These are phyloP conservation scores for Trichechus manatus DNA, from an alignment of 2,113 vertebrate genomes.

Conservation along the genomic window DNA sequence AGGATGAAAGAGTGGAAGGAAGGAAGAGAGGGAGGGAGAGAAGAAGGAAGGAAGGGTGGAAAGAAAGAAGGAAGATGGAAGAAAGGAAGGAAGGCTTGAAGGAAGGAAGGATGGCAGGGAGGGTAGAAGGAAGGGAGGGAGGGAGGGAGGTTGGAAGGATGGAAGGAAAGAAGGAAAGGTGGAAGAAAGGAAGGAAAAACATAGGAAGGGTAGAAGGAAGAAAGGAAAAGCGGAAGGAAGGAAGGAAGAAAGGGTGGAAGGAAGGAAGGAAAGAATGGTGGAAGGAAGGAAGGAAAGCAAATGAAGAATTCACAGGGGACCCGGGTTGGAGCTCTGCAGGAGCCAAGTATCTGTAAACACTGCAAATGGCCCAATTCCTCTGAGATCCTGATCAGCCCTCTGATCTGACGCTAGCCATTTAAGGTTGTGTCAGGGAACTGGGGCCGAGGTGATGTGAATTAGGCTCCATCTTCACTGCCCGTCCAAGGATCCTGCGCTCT, in stretches of 20 bases:
- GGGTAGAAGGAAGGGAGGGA: too few species aligned
- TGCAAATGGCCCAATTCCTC: constrained; percentile 85
- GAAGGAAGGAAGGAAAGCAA: not conserved
- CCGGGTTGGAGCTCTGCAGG: constrained; percentile 73
- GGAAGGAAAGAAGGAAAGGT: not conserved
- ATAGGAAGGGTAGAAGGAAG: too few species aligned
- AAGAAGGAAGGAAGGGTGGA: too few species aligned
- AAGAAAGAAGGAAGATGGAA: too few species aligned
- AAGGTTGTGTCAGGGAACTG: constrained; percentile 67
- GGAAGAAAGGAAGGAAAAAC: not conserved
- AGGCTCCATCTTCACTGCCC: not conserved
- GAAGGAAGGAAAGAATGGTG: not conserved
- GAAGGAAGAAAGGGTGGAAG: not conserved
- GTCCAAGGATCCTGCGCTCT: not conserved
- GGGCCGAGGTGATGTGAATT: constrained; percentile 38
- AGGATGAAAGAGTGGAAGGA: too few species aligned
- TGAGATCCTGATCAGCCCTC: constrained; percentile 76
- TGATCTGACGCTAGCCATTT: not conserved
- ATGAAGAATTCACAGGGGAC: constrained; percentile 65
- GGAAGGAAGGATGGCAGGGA: too few species aligned
- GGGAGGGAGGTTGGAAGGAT: not conserved
- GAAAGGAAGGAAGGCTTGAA: too few species aligned
- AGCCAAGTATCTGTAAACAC: constrained; percentile 79
- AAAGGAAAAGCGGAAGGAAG: too few species aligned
- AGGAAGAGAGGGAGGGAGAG: too few species aligned